A percentile compares a stretch with the other conserved stretches of the same genome.
phyloP scores from a whole-genome alignment of 2,888 invertebrate genomes.

The Orthosia gracilis region DNA sequence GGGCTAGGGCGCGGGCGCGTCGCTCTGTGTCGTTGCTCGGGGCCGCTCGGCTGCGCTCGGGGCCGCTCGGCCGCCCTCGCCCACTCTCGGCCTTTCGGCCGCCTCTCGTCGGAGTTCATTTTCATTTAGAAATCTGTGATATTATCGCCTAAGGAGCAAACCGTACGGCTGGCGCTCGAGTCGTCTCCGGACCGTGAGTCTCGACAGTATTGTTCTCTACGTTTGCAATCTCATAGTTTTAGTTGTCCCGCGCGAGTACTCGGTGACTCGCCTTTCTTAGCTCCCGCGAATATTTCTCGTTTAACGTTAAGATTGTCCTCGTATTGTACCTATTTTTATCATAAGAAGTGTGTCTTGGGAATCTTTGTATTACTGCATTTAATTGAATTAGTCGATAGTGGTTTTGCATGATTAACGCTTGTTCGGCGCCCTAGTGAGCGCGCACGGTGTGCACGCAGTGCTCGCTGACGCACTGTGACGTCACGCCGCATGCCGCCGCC shows the following conservation, averaged over 20 bases:
- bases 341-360: constrained; percentile 66
- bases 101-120: constrained; percentile 68
- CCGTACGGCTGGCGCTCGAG: constrained; percentile 64
- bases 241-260: constrained; percentile 54
- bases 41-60: constrained; percentile 10
- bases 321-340: constrained; percentile 59
- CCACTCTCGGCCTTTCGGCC: constrained; percentile 39
- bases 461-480: constrained; percentile 18
- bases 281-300: constrained; percentile 58
- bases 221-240: constrained; percentile 80
- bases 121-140: constrained; percentile 89
- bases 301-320: constrained; percentile 61
- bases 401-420: constrained; percentile 74
- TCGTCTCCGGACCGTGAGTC: constrained; percentile 61
- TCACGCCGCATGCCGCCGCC: constrained; percentile 19
- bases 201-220: constrained; percentile 64
- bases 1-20: constrained; percentile 70
- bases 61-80: constrained; percentile 30
- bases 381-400: constrained; percentile 73
- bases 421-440: constrained; percentile 77
- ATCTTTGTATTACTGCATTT: constrained; percentile 76
- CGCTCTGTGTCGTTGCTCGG: constrained; percentile 24
- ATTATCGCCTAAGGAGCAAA: constrained; percentile 88
- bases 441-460: neutral
- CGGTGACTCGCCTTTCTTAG: constrained; percentile 44